Evolutionary conservation across 2,888 invertebrate species (phyloP).

Genomic region (Dynastes tityus): DNA sequence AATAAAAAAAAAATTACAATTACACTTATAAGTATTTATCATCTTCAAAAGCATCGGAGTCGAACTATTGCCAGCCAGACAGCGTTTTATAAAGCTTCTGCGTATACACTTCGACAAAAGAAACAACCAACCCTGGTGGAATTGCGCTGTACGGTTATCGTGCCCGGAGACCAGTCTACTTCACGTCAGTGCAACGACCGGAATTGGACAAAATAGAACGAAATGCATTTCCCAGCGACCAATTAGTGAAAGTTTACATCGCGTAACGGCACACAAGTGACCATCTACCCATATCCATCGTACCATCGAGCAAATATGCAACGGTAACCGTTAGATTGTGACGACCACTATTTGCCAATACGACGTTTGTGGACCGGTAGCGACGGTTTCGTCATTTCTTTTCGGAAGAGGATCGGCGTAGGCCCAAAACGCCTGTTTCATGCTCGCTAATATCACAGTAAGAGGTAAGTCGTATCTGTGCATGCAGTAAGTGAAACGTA

Average conservation of each 20-base stretch:
- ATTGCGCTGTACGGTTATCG: slow-evolving; percentile 31
- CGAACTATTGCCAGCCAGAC: too few species aligned
- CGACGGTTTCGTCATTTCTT: slow-evolving; percentile 29
- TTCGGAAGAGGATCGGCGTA: slow-evolving; percentile 19
- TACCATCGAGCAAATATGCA: slow-evolving; percentile 45
- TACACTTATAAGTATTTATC: too few species aligned
- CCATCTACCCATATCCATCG: background rate
- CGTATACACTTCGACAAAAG: too few species aligned
- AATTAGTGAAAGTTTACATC: slow-evolving; percentile 49
- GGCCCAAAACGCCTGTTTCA: slow-evolving; percentile 24
- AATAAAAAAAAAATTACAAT: too few species aligned
- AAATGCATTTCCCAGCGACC: slow-evolving; percentile 35
- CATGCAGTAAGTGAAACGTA: background rate
- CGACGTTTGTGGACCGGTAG: slow-evolving; percentile 2
- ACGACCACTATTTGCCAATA: background rate
- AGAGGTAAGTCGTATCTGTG: slow-evolving; percentile 48
- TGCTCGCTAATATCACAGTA: slow-evolving; percentile 52
- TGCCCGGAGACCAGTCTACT: slow-evolving; percentile 51
- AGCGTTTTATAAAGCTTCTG: too few species aligned
- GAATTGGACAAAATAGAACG: slow-evolving; percentile 51
- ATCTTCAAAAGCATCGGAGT: too few species aligned
- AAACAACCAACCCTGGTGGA: slow-evolving; percentile 46
- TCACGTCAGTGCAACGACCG: slow-evolving; percentile 54
- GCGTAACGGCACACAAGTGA: background rate
- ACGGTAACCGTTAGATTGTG: slow-evolving; percentile 32